phyloP scores from a whole-genome alignment of 2,888 invertebrate species.

The Caenorhabditis imperialis region DNA sequence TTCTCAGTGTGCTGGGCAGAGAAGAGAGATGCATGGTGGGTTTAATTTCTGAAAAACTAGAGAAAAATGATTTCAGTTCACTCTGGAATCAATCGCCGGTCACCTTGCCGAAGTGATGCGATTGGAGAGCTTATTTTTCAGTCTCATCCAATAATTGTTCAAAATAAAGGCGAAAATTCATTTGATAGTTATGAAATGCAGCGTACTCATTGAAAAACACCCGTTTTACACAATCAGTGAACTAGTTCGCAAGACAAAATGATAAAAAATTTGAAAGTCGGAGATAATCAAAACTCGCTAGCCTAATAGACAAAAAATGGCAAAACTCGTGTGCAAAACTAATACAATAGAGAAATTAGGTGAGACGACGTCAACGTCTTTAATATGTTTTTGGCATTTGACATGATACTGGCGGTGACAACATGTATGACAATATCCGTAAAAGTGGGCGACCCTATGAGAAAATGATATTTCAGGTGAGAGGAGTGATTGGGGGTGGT shows the following conservation, averaged over 20 bases:
- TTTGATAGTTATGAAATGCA: slow-evolving; percentile 26
- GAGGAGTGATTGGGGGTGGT: neutral
- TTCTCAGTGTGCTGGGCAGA: neutral
- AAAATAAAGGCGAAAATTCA: neutral
- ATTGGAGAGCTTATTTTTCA: too few species aligned
- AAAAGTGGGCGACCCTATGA: slow-evolving; percentile 11
- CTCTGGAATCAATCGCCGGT: neutral
- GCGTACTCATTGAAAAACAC: slow-evolving; percentile 22
- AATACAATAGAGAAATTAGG: slow-evolving; percentile 10
- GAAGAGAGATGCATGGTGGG: slow-evolving; percentile 19
- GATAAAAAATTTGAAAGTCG: slow-evolving; percentile 5
- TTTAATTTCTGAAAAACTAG: neutral
- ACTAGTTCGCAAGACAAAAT: slow-evolving; percentile 13
- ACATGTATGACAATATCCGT: slow-evolving; percentile 28
- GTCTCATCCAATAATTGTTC: too few species aligned
- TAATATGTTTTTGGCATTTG: slow-evolving; percentile 17
- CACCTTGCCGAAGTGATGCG: too few species aligned
- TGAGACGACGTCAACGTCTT: slow-evolving; percentile 30
- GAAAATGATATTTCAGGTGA: slow-evolving; percentile 22
- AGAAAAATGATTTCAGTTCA: neutral
- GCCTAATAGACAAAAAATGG: slow-evolving; percentile 29
- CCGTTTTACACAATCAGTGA: slow-evolving; percentile 21
- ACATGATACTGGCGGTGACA: slow-evolving; percentile 23
- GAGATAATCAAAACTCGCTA: slow-evolving; percentile 6
- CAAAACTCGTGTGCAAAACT: slow-evolving; percentile 14